Evolutionary conservation across 2,797 vertebrate genomes (phyloP), one percentile per base, ranked within the genome.

Genomic region (Bradypodion pumilum): DNA sequence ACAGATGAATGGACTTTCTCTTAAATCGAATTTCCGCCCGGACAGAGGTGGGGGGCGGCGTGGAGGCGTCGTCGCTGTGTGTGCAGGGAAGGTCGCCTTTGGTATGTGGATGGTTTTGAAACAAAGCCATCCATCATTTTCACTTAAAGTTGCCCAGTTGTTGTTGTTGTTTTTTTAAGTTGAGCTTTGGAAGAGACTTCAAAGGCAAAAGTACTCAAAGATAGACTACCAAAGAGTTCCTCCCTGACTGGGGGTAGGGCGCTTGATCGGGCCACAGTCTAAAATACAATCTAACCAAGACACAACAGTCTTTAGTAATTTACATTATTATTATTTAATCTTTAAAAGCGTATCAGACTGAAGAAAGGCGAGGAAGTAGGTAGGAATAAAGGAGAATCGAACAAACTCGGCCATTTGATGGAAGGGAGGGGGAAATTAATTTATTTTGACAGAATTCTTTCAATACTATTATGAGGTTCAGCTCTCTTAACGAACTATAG

Each of bases 101-200:
- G 49, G 86, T 69, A 81, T 37, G 77, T 40, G 8, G 84, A 83
- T 86, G 78, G 90, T 90, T 91, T 92, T 83, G 84, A 92, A 89
- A 56, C 66, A 82, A 27, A 91, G 49, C 70, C 82, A 56, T 91
- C 92, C 90, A 85, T 93, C 90, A 91, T 88, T 81, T 81, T 49
- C 85, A 88, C 86, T 56, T 90, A 80, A 91, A 92, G 84, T 91
- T 93, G 90, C 91, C 92, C 59, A 69, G 92, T 91, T 92, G n/a
- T n/a, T n/a, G n/a, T n/a, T n/a, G n/a, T 62, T 66, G 56, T n/a
- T n/a, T n/a, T 56, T 1, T 19, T 21, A 21, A 92, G 87, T 91
- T 88, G 86, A 29, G 1, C 86, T 91, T 69, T 90, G 89, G 90
- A 82, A 69, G 81, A 49, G 0, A 6, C 91, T 94, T 94, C 92